A percentile compares a stretch with the other conserved stretches of the same genome.
Evolutionary conservation across 2,113 vertebrate species (phyloP).

Genomic region (Elephas maximus): DNA sequence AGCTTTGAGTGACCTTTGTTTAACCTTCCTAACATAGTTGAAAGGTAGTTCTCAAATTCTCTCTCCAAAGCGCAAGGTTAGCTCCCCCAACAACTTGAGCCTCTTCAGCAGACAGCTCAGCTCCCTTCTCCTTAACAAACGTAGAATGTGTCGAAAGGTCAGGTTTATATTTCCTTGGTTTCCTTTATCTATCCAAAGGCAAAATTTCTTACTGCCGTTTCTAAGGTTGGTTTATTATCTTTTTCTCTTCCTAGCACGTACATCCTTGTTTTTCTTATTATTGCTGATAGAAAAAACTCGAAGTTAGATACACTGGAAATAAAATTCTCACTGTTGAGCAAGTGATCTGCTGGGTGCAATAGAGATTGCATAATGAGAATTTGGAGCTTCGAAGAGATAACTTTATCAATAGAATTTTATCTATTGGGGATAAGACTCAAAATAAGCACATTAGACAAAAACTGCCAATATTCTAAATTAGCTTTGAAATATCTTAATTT

Average conservation of each 20-base stretch:
- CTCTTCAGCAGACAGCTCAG: not conserved
- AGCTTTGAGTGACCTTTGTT: not conserved
- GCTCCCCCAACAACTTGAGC: not conserved
- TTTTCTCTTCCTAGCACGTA: not conserved
- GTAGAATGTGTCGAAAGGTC: not conserved
- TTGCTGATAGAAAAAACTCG: constrained; percentile 40
- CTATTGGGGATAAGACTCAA: not conserved
- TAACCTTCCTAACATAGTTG: constrained; percentile 18
- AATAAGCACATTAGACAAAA: not conserved
- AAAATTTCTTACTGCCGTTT: not conserved
- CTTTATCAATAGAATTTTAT: not conserved
- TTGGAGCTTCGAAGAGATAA: not conserved
- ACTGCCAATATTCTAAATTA: not conserved
- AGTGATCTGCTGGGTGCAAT: not conserved
- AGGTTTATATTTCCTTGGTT: not conserved
- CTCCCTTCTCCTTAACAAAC: not conserved
- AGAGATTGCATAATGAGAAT: not conserved
- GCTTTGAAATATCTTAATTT: not conserved
- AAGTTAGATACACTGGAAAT: not conserved
- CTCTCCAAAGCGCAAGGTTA: not conserved
- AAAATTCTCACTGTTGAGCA: constrained; percentile 30
- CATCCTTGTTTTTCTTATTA: not conserved
- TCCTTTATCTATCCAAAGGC: not conserved
- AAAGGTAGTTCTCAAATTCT: constrained; percentile 54
- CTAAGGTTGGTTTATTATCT: not conserved